phyloP scores from a whole-genome alignment of 2,113 vertebrate genomes.

The Odontophorus gujanensis region DNA sequence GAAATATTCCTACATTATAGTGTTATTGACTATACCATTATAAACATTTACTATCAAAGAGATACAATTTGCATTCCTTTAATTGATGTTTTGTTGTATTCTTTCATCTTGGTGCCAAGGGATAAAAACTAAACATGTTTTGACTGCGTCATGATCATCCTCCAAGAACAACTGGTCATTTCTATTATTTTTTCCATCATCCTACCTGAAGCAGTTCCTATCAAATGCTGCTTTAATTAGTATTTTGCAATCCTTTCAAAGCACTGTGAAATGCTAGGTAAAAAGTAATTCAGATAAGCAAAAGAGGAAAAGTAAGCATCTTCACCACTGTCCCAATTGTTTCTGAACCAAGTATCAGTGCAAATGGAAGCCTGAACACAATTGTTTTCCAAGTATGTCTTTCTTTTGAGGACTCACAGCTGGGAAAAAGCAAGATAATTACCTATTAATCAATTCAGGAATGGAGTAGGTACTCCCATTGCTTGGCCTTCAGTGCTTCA shows the following conservation, averaged over 20 bases:
- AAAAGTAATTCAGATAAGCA: neutral
- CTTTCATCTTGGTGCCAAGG: neutral
- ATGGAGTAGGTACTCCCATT: constrained; percentile 1
- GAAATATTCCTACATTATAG: neutral
- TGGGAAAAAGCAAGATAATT: neutral
- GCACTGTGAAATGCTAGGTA: neutral
- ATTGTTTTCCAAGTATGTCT: neutral
- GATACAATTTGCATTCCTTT: neutral
- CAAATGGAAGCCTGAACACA: neutral
- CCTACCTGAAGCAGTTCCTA: neutral
- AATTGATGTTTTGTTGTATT: neutral
- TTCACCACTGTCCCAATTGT: neutral
- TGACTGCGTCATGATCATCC: neutral
- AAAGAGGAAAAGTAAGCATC: neutral
- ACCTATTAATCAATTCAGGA: constrained; percentile 4
- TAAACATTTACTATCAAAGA: neutral
- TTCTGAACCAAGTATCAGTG: neutral
- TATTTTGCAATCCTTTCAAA: neutral
- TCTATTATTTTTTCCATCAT: neutral
- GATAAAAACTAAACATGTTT: neutral
- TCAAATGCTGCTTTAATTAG: neutral
- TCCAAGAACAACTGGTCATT: neutral
- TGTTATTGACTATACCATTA: neutral
- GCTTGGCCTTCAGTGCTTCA: neutral
- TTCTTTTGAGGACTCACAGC: neutral